A percentile compares a stretch with the other conserved stretches of the same genome.
Evolutionary conservation across 2,113 vertebrate species (phyloP).

Genomic region (Oophaga pumilio): DNA sequence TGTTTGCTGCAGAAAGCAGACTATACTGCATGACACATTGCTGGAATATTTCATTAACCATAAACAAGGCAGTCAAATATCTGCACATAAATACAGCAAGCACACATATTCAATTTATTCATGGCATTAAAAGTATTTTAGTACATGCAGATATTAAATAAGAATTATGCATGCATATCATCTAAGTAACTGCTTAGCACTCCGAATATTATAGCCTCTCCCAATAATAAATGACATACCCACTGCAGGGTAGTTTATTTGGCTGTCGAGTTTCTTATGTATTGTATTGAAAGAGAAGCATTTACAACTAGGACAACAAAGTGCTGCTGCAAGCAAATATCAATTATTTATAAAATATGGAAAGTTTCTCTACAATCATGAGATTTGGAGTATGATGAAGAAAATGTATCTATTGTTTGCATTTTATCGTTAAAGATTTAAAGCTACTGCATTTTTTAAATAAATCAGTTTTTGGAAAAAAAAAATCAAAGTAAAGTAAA

Average conservation of each 20-base stretch:
- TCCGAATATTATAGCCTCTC: constrained; percentile 8
- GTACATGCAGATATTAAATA: constrained; percentile 1
- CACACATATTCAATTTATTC: constrained; percentile 6
- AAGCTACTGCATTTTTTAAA: neutral
- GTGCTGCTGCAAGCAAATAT: constrained; percentile 12
- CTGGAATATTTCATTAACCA: constrained; percentile 10
- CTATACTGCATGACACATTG: constrained; percentile 12
- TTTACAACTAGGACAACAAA: constrained; percentile 35
- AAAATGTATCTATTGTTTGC: neutral
- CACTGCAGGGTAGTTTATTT: constrained; percentile 20
- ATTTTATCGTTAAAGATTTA: neutral
- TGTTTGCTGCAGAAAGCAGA: neutral
- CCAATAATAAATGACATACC: constrained; percentile 21
- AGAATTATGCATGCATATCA: constrained; percentile 28
- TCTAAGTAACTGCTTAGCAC: constrained; percentile 21
- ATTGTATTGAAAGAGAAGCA: constrained; percentile 16
- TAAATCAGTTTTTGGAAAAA: neutral
- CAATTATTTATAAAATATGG: constrained; percentile 27
- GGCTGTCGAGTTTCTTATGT: constrained; percentile 10
- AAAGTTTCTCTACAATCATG: constrained; percentile 8
- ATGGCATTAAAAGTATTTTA: constrained; percentile 30
- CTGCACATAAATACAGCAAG: constrained; percentile 25
- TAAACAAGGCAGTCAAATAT: constrained; percentile 13
- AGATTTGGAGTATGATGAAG: neutral
- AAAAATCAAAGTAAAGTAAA: neutral